These are phyloP conservation scores for Zoanthus solanderi DNA, from an alignment of 92 coral and sea anemone species.

Conservation along the genomic window DNA sequence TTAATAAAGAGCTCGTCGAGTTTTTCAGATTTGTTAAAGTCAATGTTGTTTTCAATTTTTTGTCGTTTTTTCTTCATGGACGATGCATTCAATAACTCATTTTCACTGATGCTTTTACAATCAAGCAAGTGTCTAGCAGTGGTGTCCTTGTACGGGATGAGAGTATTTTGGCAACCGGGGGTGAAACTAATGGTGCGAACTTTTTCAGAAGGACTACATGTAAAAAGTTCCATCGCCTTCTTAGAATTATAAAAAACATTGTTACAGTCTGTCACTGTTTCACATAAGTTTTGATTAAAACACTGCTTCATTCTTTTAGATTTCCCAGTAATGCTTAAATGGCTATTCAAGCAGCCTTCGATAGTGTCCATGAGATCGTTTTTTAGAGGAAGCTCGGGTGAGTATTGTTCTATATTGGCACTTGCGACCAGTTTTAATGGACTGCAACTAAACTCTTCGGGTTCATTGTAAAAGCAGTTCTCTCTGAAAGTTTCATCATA, in stretches of 20 bases:
- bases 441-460: conserved; percentile 23
- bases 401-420: neutral
- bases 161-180: neutral
- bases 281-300: neutral
- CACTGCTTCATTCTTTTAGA: neutral
- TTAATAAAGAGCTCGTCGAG: neutral
- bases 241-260: neutral
- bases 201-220: conserved; percentile 9
- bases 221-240: neutral
- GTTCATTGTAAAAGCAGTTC: neutral
- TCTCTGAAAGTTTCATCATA: neutral
- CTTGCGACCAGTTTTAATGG: neutral
- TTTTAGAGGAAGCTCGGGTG: neutral
- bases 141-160: neutral
- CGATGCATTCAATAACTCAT: neutral
- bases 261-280: neutral
- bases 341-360: conserved; percentile 18
- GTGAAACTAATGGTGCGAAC: neutral
- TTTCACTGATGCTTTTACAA: neutral
- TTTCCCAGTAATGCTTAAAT: conserved; percentile 14
- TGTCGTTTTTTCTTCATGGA: neutral
- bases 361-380: neutral
- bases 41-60: neutral
- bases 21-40: neutral
- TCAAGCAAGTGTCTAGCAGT: neutral